These are phyloP conservation scores for Aethina tumida DNA, from an alignment of 1,140 invertebrate species.

Conservation along the genomic window DNA sequence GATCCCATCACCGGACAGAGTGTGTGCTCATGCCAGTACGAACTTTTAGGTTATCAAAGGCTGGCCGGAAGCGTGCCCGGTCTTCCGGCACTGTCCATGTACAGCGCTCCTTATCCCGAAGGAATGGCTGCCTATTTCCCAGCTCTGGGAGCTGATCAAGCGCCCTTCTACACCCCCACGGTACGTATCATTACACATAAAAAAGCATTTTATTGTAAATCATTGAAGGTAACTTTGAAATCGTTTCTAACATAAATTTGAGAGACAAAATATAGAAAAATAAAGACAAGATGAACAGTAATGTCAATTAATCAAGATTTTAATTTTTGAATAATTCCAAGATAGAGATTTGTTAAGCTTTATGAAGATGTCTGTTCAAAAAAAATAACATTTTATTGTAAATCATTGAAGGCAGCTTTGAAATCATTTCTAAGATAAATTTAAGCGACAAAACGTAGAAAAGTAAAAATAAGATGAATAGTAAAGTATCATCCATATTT, in stretches of 20 bases:
- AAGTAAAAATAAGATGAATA: too few species aligned
- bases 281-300: too few species aligned
- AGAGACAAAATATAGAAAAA: background rate
- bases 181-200: conserved; percentile 45
- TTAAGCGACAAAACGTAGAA: too few species aligned
- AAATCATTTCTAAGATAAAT: too few species aligned
- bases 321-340: too few species aligned
- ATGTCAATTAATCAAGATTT: too few species aligned
- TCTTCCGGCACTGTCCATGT: conserved; percentile 53
- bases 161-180: conserved; percentile 70
- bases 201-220: background rate
- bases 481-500: too few species aligned
- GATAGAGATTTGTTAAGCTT: too few species aligned
- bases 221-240: too few species aligned
- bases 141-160: conserved; percentile 65
- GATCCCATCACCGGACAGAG: conserved; percentile 87
- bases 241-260: background rate
- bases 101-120: conserved; percentile 64
- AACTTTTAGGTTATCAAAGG: conserved; percentile 69
- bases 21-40: conserved; percentile 86
- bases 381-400: too few species aligned
- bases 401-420: too few species aligned
- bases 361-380: too few species aligned
- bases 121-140: conserved; percentile 75
- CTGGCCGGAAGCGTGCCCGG: conserved; percentile 50